Conservation (phyloP, 2,888 invertebrate species). For the Lasius platythorax region DNA sequence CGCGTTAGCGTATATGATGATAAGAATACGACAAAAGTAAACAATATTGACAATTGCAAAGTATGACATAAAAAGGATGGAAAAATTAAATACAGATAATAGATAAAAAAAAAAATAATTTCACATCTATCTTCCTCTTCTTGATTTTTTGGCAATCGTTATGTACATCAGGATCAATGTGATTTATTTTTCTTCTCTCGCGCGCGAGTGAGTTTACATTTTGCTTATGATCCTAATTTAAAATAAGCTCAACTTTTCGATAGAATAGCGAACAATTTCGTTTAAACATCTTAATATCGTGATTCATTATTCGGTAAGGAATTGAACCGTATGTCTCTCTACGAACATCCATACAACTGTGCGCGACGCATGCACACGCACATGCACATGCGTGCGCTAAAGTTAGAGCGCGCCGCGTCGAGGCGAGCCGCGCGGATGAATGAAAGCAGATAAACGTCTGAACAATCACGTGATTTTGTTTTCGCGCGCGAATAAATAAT, state of each 20-base stretch:
- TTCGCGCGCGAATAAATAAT: slow-evolving; percentile 57
- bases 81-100: neutral
- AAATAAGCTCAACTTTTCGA: slow-evolving; percentile 21
- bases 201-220: neutral
- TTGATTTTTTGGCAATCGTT: neutral
- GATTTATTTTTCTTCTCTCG: neutral
- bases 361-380: neutral
- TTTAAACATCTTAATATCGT: slow-evolving; percentile 10
- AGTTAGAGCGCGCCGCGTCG: slow-evolving; percentile 45
- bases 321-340: neutral
- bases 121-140: neutral
- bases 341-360: neutral
- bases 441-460: slow-evolving; percentile 53
- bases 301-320: slow-evolving; percentile 16
- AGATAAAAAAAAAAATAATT: neutral
- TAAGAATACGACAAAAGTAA: neutral
- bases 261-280: slow-evolving; percentile 28
- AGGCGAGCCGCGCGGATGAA: slow-evolving; percentile 32
- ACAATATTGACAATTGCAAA: neutral
- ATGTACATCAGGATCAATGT: neutral
- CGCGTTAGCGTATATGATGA: no score
- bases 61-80: neutral
- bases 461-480: slow-evolving; percentile 60
- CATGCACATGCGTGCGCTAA: slow-evolving; percentile 40
- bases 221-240: slow-evolving; percentile 4